Evolutionary conservation across 2,888 invertebrate genomes (phyloP), one percentile per base, ranked within the genome.

Genomic region (Mesorhabditis spiculigera): DNA sequence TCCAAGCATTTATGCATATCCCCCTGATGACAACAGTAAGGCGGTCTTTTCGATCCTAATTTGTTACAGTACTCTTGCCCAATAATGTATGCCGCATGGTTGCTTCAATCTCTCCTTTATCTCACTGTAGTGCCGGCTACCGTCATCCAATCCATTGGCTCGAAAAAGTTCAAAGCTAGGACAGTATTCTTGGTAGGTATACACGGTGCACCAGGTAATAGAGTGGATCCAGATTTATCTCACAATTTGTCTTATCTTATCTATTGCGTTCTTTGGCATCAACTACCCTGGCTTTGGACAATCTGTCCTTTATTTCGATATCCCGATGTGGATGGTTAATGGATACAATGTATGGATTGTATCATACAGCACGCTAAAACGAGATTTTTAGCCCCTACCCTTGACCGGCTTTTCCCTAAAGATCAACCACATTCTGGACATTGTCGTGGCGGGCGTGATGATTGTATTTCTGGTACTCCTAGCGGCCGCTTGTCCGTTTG

Each of bases 311-410:
- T 50, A 50, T n/a, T 50, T 50, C 58, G 58, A 50, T 50, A 13
- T 50, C n/a, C 58, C 58, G 8, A 50, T 50, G 58, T 50, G 58
- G 58, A 50, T 50, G 58, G n/a, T 50, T n/a, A 50, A 50, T 50
- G 58, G 58, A n/a, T 50, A 13, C 58, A 50, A 13, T 1, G 58
- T 50, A 50, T 13, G 58, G 8, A n/a, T n/a, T n/a, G n/a, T 50
- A 10, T 50, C 10, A 50, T n/a, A 50, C 58, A 50, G 58, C 58
- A 50, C 58, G n/a, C 58, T 50, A 10, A 50, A 10, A 13, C n/a
- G 10, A 13, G 10, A 50, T 50, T 50, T 50, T n/a, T n/a, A 50
- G 58, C 58, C 8, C 10, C 58, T 50, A 13, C 58, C 58, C 58
- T n/a, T 50, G 10, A 50, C 58, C n/a, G 8, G 58, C 10, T 13